Conservation (phyloP, 2,113 vertebrate genomes). For the Corvus moneduloides region DNA sequence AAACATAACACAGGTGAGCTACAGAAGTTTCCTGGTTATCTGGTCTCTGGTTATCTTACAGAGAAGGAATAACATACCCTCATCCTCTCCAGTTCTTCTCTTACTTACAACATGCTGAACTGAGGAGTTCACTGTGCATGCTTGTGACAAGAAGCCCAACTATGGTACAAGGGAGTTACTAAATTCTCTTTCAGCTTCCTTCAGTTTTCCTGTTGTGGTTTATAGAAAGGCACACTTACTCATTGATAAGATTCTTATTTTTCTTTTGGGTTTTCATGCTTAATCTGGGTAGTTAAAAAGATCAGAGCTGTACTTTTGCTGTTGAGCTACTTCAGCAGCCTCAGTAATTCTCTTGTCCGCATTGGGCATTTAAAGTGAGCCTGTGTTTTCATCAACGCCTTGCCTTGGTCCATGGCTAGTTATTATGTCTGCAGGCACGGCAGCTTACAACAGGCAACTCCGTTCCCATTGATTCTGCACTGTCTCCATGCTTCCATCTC, state of each 20-base stretch:
- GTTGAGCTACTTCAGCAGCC: background rate
- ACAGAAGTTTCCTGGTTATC: background rate
- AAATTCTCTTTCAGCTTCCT: background rate
- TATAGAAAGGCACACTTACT: background rate
- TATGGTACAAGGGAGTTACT: background rate
- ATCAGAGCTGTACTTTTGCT: background rate
- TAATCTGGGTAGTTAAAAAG: background rate
- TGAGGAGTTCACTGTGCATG: background rate
- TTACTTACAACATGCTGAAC: background rate
- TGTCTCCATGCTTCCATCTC: background rate
- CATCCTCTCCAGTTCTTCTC: background rate
- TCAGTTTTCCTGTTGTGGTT: background rate
- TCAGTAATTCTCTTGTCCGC: background rate
- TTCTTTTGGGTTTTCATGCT: background rate
- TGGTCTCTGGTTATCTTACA: background rate
- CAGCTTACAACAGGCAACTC: background rate
- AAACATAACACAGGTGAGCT: background rate
- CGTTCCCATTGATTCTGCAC: background rate
- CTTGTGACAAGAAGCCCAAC: background rate
- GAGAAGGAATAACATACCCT: background rate
- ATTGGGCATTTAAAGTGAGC: background rate
- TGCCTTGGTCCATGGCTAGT: background rate
- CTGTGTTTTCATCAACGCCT: background rate
- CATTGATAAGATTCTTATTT: background rate
- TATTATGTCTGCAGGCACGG: background rate